A percentile compares a stretch with the other conserved stretches of the same genome.
These are phyloP conservation scores for Theodoxus fluviatilis DNA, from an alignment of 2,888 invertebrate species.

Conservation along the genomic window DNA sequence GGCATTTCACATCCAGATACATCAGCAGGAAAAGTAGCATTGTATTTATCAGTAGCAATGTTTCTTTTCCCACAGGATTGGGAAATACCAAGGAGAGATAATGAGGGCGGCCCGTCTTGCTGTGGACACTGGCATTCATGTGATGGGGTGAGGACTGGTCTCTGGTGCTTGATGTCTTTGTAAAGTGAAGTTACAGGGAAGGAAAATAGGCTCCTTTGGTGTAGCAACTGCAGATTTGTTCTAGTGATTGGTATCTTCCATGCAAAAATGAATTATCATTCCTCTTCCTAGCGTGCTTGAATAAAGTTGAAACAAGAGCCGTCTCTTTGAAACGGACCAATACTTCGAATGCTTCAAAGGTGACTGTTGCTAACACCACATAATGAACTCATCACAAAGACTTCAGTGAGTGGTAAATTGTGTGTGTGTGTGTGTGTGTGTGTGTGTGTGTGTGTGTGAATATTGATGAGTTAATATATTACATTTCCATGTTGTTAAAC, in stretches of 20 bases:
- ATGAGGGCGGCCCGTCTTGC: constrained; percentile 61
- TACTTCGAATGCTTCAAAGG: no score
- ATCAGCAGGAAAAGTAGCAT: neutral
- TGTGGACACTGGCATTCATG: constrained; percentile 64
- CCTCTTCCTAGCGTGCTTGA: neutral
- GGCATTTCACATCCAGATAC: no score
- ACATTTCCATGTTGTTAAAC: no score
- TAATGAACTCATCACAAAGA: no score
- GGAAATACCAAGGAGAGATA: constrained; percentile 57
- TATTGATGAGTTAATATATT: constrained; percentile 32
- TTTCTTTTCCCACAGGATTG: constrained; percentile 43
- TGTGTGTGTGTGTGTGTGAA: no score
- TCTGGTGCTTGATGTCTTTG: neutral
- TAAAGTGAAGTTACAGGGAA: no score
- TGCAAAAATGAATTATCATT: neutral
- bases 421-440: no score
- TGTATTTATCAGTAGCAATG: neutral
- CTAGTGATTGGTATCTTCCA: neutral
- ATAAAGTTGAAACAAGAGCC: no score
- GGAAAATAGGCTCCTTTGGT: no score
- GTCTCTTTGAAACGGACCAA: no score
- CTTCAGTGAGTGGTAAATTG: no score
- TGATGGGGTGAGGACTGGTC: constrained; percentile 44
- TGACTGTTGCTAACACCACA: no score
- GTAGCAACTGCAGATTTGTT: constrained; percentile 34